Evolutionary conservation across 2,888 invertebrate species (phyloP), one percentile per base, ranked within the genome.

Genomic region (Microctonus aethiopoides): DNA sequence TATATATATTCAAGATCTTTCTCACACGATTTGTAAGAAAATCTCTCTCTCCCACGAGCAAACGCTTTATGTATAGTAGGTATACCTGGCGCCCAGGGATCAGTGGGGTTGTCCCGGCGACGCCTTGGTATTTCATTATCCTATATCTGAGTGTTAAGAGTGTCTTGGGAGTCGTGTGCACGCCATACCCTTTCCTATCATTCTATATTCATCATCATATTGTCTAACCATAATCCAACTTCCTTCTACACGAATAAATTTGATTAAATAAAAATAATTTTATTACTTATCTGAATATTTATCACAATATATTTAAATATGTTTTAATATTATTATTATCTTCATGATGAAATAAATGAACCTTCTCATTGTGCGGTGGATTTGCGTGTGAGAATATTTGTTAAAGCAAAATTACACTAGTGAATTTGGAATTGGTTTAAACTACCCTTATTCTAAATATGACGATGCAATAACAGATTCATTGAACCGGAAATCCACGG

Each of bases 101-200:
- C 57, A 57, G 67, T 56, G 62, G 65, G 69, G 66, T 69, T 63
- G 63, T 66, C 56, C 61, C 63, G 67, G 72, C 20, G 54, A 54
- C 39, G 68, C 54, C 68, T 67, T 60, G 78, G 80, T 81, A 80
- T 82, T 82, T 82, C 82, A 81, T 81, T 82, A 81, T 82, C 76
- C 76, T n/a, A 39, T 74, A 75, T 75, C 74, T 71, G 68, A 72
- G 78, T 72, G 73, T 73, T 70, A 70, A 72, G 72, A 46, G 68
- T 59, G 68, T 34, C 67, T 60, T 54, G 59, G 41, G 39, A 34
- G 36, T 36, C 57, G 66, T 39, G 56, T 60, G 20, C 63, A 36
- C 22, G 34, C 64, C 59, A 29, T 22, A 10, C 54, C 22, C 29
- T 36, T 34, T 16, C 24, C 9, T 39, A 41, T 41, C 46, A 10